These are phyloP conservation scores for Staurois parvus DNA, from an alignment of 2,797 vertebrate genomes.

Conservation along the genomic window DNA sequence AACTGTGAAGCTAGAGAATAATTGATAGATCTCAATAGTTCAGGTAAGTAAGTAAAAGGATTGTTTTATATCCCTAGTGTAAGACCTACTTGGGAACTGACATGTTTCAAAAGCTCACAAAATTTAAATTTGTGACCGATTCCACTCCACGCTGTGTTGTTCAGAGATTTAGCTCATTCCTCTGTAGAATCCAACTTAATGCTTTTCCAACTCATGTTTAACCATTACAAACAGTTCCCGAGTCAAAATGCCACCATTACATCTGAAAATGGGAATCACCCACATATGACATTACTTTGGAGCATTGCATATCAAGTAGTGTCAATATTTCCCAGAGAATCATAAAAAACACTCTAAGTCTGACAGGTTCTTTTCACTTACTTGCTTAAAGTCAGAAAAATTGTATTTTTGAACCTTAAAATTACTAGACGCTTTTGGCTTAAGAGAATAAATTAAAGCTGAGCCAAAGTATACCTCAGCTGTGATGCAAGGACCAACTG, in stretches of 20 bases:
- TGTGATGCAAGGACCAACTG: slow-evolving; percentile 85
- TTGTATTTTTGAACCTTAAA: slow-evolving; percentile 84
- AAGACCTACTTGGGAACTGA: slow-evolving; percentile 67
- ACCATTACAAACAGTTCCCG: slow-evolving; percentile 65
- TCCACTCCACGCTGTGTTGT: slow-evolving; percentile 63
- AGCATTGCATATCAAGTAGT: slow-evolving; percentile 61
- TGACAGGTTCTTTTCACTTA: slow-evolving; percentile 70
- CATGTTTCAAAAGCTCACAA: slow-evolving; percentile 65
- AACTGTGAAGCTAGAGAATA: slow-evolving; percentile 65
- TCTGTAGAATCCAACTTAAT: slow-evolving; percentile 68
- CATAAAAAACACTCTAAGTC: slow-evolving; percentile 67
- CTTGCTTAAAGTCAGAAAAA: slow-evolving; percentile 79
- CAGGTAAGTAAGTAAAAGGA: slow-evolving; percentile 70
- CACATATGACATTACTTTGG: slow-evolving; percentile 65
- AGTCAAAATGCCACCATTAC: slow-evolving; percentile 62
- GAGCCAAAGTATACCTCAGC: slow-evolving; percentile 85
- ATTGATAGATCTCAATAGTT: slow-evolving; percentile 71
- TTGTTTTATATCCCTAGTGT: slow-evolving; percentile 65
- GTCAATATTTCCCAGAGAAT: background rate
- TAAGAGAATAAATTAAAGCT: slow-evolving; percentile 91
- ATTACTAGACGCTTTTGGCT: slow-evolving; percentile 82
- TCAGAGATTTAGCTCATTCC: slow-evolving; percentile 66
- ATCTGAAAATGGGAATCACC: slow-evolving; percentile 66
- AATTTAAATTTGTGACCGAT: slow-evolving; percentile 72
- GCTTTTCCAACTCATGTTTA: slow-evolving; percentile 74